Base-by-base conservation (phyloP, 2,888 invertebrate genomes). In the Agrotis ipsilon region DNA sequence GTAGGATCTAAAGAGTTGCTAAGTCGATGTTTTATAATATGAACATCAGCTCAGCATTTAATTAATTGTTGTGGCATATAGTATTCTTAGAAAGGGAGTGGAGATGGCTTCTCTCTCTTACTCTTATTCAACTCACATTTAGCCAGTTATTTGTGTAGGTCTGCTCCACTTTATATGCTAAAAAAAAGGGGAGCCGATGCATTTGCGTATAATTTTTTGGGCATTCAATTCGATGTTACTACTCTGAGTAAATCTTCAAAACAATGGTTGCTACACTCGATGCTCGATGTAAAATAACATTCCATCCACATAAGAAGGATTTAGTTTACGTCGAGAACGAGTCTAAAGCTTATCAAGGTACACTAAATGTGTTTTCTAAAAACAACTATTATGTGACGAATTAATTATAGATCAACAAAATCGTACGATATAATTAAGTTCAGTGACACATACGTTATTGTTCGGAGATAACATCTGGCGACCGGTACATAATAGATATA, bases 341-440 rank as follows among this genome's bases (percentile, higher is more conserved):
- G 9, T 39, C 5, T 0, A 46, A 16, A n/a, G 18, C 9, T 21
- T 18, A 64, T n/a, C 19, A 46, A 19, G 13, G 13, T 57, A 55
- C 11, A 16, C n/a, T 27, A 21, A 52, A 51, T 51, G 14, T 51
- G n/a, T 60, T n/a, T 43, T 72, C 27, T 72, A 21, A 27, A 72
- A 72, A 72, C 73, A 49, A 59, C 13, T 55, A 59, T 27, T 58
- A 54, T 16, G 21, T 13, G 57, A 57, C 46, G 13, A 57, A 61
- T 68, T 52, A 58, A 69, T 60, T 48, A 61, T 27, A 58, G 39
- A 68, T 21, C 45, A 60, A 69, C 46, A 61, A 55, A 49, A 66
- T 69, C n/a, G 48, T 58, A 19, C 52, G 21, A 58, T 63, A 54
- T 54, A 52, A 45, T 62, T 21, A 51, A 78, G 78, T 78, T 71